Conservation (phyloP, 1,140 invertebrate species). For the Eubasilissa regina region DNA sequence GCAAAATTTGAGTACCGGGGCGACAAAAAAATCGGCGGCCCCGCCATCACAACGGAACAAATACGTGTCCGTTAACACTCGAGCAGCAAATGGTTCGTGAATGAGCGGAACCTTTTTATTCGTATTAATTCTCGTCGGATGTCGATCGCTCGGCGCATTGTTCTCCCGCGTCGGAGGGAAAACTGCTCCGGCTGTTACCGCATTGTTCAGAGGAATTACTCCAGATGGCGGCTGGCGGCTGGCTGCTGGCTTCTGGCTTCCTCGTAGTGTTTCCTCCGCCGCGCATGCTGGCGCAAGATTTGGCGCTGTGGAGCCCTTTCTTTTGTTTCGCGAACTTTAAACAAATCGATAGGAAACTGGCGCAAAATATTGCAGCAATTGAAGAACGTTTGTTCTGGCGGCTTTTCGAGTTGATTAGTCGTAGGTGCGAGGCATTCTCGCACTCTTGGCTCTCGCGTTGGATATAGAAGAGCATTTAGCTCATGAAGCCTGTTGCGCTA, state of each 20-base stretch:
- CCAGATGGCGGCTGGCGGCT: background rate
- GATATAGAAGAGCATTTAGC: no score
- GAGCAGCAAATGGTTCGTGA: slow-evolving; percentile 49
- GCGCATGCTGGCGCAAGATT: background rate
- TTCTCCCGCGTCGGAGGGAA: slow-evolving; percentile 20
- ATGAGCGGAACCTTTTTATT: background rate
- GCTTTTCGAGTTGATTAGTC: no score
- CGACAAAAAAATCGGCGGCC: slow-evolving; percentile 30
- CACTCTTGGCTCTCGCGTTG: no score
- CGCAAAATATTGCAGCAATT: no score
- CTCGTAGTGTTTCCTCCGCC: background rate
- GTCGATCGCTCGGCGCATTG: slow-evolving; percentile 4
- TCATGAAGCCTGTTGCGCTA: no score
- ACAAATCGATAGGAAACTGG: no score
- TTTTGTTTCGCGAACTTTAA: background rate
- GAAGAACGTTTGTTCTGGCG: no score
- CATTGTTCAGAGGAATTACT: background rate
- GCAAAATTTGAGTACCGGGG: slow-evolving; percentile 29
- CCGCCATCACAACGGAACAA: slow-evolving; percentile 48
- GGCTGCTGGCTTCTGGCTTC: background rate
- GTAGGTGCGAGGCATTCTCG: no score
- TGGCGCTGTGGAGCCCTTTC: background rate
- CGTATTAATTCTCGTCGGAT: background rate
- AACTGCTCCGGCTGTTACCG: slow-evolving; percentile 2
- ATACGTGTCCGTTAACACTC: slow-evolving; percentile 57